Evolutionary conservation across 2,113 vertebrate species (phyloP).

Genomic region (Pteropus alecto): DNA sequence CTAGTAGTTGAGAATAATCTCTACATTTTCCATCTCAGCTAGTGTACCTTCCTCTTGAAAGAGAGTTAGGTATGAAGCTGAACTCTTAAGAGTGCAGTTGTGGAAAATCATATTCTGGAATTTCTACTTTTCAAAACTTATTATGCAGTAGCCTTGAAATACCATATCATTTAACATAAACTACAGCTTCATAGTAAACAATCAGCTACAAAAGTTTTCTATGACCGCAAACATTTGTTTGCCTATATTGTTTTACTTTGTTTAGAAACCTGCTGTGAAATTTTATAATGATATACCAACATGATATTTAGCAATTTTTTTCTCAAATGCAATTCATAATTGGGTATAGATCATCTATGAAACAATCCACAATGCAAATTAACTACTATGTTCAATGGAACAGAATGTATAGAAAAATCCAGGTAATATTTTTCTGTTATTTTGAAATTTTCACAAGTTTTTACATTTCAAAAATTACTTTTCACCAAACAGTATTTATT

Average conservation of each 20-base stretch:
- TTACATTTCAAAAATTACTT: background rate
- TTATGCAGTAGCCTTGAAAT: constrained; percentile 8
- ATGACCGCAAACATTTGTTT: background rate
- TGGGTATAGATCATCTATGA: background rate
- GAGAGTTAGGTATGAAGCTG: background rate
- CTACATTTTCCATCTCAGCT: background rate
- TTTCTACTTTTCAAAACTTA: background rate
- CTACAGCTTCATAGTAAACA: background rate
- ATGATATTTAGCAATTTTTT: background rate
- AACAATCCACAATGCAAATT: background rate
- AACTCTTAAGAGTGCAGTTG: background rate
- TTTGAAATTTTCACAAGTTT: background rate
- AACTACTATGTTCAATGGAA: background rate
- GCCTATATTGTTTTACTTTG: background rate
- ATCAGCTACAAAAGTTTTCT: background rate
- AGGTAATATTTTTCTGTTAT: background rate
- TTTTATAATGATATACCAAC: background rate
- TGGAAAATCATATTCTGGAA: background rate
- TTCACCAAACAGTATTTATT: background rate
- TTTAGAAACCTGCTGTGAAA: background rate
- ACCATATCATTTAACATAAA: background rate
- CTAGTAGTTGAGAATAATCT: background rate
- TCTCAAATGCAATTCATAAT: background rate
- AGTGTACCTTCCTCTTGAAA: background rate
- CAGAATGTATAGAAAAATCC: background rate